phyloP scores from a whole-genome alignment of 2,113 vertebrate genomes.

The Pluvialis apricaria region DNA sequence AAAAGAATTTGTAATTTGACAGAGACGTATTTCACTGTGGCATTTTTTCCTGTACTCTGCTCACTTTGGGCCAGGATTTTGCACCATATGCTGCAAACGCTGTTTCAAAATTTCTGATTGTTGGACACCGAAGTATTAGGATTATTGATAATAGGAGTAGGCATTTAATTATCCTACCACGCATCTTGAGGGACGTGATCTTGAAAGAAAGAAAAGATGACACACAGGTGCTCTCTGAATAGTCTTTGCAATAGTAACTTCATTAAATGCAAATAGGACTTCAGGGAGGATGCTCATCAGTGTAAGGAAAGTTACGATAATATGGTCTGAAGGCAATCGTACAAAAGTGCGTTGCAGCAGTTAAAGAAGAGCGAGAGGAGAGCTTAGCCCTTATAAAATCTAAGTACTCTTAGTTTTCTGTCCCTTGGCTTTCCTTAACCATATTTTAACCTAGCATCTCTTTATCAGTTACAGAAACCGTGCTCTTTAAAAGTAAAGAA shows the following conservation, averaged over 20 bases:
- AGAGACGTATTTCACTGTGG: neutral
- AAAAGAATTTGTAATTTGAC: neutral
- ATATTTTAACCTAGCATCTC: constrained; percentile 33
- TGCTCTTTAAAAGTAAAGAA: neutral
- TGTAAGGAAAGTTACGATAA: neutral
- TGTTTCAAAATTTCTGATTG: constrained; percentile 6
- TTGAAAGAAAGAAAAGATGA: neutral
- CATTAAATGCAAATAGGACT: neutral
- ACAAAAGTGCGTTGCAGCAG: neutral
- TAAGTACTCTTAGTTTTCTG: constrained; percentile 1
- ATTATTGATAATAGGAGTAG: neutral
- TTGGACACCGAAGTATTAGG: neutral
- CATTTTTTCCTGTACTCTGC: neutral
- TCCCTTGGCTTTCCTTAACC: constrained; percentile 13
- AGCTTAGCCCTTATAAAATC: neutral
- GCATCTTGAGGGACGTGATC: neutral
- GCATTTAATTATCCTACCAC: neutral
- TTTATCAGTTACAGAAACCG: constrained; percentile 33
- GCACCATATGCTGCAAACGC: neutral
- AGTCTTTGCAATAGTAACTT: neutral
- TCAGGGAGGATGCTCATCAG: neutral
- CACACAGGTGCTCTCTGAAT: neutral
- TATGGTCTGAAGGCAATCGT: neutral
- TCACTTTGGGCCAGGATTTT: neutral
- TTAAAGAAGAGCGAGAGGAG: neutral